Base-by-base conservation (phyloP, 2,888 invertebrate species). In the Acanthoscelides obtectus region DNA sequence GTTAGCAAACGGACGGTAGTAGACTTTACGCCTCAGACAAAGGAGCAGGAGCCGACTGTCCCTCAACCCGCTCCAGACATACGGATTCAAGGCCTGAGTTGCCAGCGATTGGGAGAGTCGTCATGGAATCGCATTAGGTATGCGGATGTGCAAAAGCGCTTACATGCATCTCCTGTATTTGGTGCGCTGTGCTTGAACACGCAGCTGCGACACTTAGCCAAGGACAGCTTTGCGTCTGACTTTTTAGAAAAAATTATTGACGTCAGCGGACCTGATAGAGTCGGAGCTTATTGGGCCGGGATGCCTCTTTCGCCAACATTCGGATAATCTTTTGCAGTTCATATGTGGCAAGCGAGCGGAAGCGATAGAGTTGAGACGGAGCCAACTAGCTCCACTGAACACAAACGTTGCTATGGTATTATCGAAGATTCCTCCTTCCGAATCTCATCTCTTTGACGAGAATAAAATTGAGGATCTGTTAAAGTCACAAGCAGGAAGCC, bases 231-330 rank as follows among this genome's bases (percentile, higher is more conserved):
- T 66, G 4, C 20, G 66, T 6, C 8, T 12, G n/a, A n/a, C n/a
- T 66, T 66, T 8, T 19, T 66, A 66, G 22, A 21, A 21, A 21
- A 20, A 66, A 20, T 19, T n/a, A 20, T n/a, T 17, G 66, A 19
- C 22, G 5, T 20, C 5, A n/a, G 8, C 8, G 72, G 72, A 0
- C 71, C 72, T n/a, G 67, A 19, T 66, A 21, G 22, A 66, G 5
- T 6, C 22, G 20, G 20, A 21, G 19, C 22, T 66, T 8, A 66
- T 8, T 1, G 66, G 17, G 8, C 5, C 66, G 20, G 22, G 22
- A 17, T 22, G 20, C 20, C 21, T 22, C 17, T 66, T 66, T 22
- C 2, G 22, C 6, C 22, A 20, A 8, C 21, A 21, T 8, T 66
- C 66, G 1, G 66, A 66, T 66, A 22, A 66, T 66, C 1, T 66